A percentile compares a stretch with the other conserved stretches of the same genome.
phyloP scores from a whole-genome alignment of 2,113 vertebrate genomes.

The Pimephales promelas region DNA sequence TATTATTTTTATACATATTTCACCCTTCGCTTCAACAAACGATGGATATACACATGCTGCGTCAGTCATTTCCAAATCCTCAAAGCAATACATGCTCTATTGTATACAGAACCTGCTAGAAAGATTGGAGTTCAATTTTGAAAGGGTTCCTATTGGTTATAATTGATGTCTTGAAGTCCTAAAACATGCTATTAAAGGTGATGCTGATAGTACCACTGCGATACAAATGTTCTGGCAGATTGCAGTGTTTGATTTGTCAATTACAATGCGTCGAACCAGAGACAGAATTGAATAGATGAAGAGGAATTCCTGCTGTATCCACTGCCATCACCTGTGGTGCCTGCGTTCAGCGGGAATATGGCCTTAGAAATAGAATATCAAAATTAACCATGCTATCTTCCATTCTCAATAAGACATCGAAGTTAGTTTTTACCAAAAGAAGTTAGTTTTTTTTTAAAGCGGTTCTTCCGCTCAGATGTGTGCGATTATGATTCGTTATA shows the following conservation, averaged over 20 bases:
- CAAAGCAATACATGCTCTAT: constrained; percentile 40
- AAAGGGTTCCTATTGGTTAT: neutral
- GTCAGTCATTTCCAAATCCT: constrained; percentile 14
- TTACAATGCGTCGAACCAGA: neutral
- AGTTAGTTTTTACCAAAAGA: neutral
- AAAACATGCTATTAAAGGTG: neutral
- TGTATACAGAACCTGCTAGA: neutral
- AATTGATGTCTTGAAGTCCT: neutral
- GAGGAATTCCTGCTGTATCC: constrained; percentile 50
- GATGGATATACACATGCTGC: neutral
- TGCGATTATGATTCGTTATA: constrained; percentile 26
- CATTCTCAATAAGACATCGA: neutral
- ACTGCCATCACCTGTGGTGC: constrained; percentile 71
- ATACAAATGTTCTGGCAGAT: neutral
- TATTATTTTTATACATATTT: neutral
- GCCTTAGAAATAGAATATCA: constrained; percentile 39
- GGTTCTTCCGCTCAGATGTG: constrained; percentile 27
- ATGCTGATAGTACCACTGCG: neutral
- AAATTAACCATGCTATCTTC: constrained; percentile 20
- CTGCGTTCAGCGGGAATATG: constrained; percentile 61
- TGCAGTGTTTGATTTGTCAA: constrained; percentile 9
- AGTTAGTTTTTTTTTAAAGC: neutral
- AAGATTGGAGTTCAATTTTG: neutral
- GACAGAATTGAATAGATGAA: neutral
- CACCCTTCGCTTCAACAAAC: neutral